Conservation (phyloP, 2,797 vertebrate species). For the Delichon dasypus region DNA sequence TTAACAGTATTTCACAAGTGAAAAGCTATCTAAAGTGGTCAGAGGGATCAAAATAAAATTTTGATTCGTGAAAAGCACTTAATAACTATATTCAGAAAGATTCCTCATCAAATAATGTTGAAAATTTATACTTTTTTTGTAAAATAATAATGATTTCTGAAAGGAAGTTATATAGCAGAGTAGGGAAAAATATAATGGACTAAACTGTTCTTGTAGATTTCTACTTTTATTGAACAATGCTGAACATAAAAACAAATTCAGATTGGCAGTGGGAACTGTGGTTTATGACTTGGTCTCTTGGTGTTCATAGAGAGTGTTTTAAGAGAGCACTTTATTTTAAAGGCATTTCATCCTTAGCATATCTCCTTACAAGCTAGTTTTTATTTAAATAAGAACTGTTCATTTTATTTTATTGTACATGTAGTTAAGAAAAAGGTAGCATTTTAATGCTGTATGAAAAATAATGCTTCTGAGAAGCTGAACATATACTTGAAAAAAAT, state of each 20-base stretch:
- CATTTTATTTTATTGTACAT: constrained; percentile 3
- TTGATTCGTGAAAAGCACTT: not conserved
- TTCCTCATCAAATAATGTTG: not conserved
- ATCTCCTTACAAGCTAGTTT: not conserved
- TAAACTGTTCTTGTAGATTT: constrained; percentile 43
- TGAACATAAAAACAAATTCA: constrained; percentile 40
- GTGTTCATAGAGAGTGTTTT: constrained; percentile 64
- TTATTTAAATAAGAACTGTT: constrained; percentile 11
- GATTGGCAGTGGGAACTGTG: constrained; percentile 47
- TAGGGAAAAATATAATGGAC: not conserved
- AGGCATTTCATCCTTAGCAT: constrained; percentile 3
- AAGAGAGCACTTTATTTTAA: constrained; percentile 56
- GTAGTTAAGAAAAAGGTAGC: not conserved
- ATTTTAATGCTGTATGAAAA: not conserved
- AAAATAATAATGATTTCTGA: constrained; percentile 47
- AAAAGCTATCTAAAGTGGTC: not conserved
- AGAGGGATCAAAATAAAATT: not conserved
- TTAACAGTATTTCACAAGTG: not conserved
- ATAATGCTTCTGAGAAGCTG: not conserved
- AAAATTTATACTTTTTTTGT: constrained; percentile 21
- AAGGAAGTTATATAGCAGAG: not conserved
- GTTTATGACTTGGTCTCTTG: constrained; percentile 56
- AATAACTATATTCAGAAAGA: not conserved
- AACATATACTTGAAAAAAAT: not conserved
- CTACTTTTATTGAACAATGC: constrained; percentile 2